Base-by-base conservation (phyloP, 2,888 invertebrate species). In the Cabera pusaria region DNA sequence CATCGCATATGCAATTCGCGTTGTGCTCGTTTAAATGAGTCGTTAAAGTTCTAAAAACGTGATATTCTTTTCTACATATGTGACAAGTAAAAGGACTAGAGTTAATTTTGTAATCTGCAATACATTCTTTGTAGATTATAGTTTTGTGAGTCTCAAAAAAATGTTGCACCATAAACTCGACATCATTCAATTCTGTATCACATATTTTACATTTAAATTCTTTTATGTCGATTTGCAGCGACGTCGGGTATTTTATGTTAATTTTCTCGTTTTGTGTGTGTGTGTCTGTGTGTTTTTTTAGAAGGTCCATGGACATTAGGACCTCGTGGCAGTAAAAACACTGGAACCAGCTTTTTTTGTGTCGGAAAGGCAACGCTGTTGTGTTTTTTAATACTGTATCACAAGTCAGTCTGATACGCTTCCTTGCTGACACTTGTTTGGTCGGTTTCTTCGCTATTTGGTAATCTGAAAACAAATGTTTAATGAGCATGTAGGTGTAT, bases 21-120 rank as follows among this genome's bases (percentile, higher is more conserved):
- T 87, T 90, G 22, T 90, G 90, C 14, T 82, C 84, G 25, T 90
- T 90, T 12, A 90, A 49, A 56, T 90, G 90, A 1, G 73, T 79
- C 0, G 85, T 84, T 2, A 86, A 40, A 0, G 77, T 78, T 12
- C 85, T 58, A 33, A 86, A 86, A 0, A 84, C 84, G 25, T 86
- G 85, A 19, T 82, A 86, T 17, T 80, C 67, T 18, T 58, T 56
- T 0, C 60, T 49, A 21, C 86, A 86, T 5, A 85, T 39, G 38
- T 85, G 86, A 27, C 86, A 86, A 0, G 60, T 46, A 28, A 72
- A 85, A 0, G 85, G 85, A 29, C 74, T 74, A 1, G 53, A 45
- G 28, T 82, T 57, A 0, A 86, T 71, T 60, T 84, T 86, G 22
- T 78, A 86, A 47, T 85, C 85, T 0, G 83, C 86, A 9, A 85